Conservation (phyloP, 2,888 invertebrate genomes). For the Pedicia rivosa region DNA sequence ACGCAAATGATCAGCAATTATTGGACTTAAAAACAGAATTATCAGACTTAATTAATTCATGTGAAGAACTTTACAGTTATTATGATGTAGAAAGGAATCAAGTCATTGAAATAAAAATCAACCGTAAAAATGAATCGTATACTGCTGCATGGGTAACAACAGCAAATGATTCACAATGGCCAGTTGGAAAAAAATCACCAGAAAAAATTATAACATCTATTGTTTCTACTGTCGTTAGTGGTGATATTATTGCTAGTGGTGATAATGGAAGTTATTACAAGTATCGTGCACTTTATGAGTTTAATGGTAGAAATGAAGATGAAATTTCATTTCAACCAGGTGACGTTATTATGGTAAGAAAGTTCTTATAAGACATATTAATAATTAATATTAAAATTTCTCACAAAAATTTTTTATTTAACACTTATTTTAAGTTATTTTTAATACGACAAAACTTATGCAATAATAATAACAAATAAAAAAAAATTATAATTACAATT, state of each 20-base stretch:
- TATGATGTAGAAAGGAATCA: slow-evolving; percentile 51
- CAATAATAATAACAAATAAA: too few relatives aligned
- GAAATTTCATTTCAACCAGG: slow-evolving; percentile 89
- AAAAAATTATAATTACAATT: too few relatives aligned
- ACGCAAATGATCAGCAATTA: slow-evolving; percentile 61
- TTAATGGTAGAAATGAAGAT: slow-evolving; percentile 79
- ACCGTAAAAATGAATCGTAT: slow-evolving; percentile 29
- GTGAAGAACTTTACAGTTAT: slow-evolving; percentile 43
- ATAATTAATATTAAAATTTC: too few relatives aligned
- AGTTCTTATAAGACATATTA: too few relatives aligned
- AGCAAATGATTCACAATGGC: slow-evolving; percentile 31
- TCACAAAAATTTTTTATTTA: too few relatives aligned
- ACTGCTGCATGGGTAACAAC: slow-evolving; percentile 40
- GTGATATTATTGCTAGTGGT: slow-evolving; percentile 8
- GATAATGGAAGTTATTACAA: slow-evolving; percentile 38
- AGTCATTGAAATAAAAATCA: slow-evolving; percentile 38
- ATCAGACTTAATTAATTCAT: slow-evolving; percentile 47
- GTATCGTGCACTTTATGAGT: slow-evolving; percentile 87
- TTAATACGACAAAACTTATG: too few relatives aligned
- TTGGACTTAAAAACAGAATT: slow-evolving; percentile 55
- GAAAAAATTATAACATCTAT: slow-evolving; percentile 15
- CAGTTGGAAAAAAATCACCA: slow-evolving; percentile 24
- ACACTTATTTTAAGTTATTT: too few relatives aligned
- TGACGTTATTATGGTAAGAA: slow-evolving; percentile 62
- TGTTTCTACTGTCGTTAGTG: slow-evolving; percentile 6